phyloP scores from a whole-genome alignment of 53 echinoderm and acorn worm species.

The Temnopleurus reevesii region DNA sequence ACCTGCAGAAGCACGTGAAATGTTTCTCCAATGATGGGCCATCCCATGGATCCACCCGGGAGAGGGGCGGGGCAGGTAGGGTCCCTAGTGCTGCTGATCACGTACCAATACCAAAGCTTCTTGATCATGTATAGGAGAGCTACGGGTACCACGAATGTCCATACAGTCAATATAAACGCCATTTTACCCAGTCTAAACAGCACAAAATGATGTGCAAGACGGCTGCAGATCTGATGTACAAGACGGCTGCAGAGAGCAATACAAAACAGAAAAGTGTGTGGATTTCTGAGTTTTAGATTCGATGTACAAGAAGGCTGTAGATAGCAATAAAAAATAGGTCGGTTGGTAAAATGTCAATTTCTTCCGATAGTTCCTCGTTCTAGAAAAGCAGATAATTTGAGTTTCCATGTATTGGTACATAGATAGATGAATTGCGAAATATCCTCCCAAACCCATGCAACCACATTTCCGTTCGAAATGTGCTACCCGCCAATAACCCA shows the following conservation, averaged over 20 bases:
- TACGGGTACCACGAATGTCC: slow-evolving; percentile 26
- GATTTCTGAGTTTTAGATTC: no score
- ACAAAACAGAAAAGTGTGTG: not conserved
- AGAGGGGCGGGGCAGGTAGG: slow-evolving; percentile 55
- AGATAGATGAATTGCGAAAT: no score
- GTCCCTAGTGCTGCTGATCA: slow-evolving; percentile 38
- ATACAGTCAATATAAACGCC: not conserved
- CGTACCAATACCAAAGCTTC: slow-evolving; percentile 59
- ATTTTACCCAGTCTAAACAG: not conserved
- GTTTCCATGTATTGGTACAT: no score
- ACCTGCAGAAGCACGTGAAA: slow-evolving; percentile 40
- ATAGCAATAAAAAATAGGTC: no score
- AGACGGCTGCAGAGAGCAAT: not conserved
- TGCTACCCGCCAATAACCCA: no score
- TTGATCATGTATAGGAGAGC: slow-evolving; percentile 38
- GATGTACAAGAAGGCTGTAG: no score
- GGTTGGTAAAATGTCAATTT: no score
- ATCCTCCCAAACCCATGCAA: no score
- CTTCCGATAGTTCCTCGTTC: no score
- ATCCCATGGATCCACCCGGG: slow-evolving; percentile 61
- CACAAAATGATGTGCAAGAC: not conserved
- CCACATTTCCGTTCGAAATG: no score
- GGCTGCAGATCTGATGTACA: not conserved
- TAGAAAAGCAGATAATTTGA: no score
- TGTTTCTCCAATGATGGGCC: slow-evolving; percentile 67